phyloP scores from a whole-genome alignment of 2,888 invertebrate genomes.

The Theristus sp. region DNA sequence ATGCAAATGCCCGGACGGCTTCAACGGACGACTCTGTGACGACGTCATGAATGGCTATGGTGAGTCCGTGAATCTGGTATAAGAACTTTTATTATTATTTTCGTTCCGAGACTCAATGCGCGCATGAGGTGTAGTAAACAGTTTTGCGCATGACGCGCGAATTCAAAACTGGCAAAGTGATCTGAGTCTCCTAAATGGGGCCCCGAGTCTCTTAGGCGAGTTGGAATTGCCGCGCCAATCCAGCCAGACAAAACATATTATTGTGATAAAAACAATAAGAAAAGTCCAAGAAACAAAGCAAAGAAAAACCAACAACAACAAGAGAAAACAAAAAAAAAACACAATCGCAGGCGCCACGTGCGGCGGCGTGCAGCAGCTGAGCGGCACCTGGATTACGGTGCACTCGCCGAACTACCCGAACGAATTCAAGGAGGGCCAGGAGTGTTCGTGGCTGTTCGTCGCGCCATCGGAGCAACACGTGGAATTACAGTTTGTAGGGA shows the following conservation, averaged over 20 bases:
- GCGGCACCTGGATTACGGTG: constrained; percentile 15
- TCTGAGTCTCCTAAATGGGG: not conserved
- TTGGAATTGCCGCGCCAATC: not conserved
- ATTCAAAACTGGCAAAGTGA: too few species aligned
- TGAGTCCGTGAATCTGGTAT: not conserved
- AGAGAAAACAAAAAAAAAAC: too few species aligned
- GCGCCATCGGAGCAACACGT: constrained; percentile 25
- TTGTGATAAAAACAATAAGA: too few species aligned
- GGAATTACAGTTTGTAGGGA: constrained; percentile 24
- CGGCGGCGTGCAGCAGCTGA: constrained; percentile 17
- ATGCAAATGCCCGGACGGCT: constrained; percentile 29
- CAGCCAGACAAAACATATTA: not conserved
- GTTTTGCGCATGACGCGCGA: too few species aligned
- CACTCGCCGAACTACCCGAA: constrained; percentile 24
- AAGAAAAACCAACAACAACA: too few species aligned
- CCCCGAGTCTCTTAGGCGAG: not conserved
- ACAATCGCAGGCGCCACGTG: constrained; percentile 21
- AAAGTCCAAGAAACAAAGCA: too few species aligned
- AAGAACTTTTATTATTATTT: not conserved
- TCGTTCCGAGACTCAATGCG: too few species aligned
- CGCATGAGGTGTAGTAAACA: too few species aligned
- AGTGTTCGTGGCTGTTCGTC: constrained; percentile 26
- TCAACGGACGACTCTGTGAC: constrained; percentile 25
- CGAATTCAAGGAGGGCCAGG: constrained; percentile 27
- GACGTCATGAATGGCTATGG: constrained; percentile 11